Evolutionary conservation across 2,797 vertebrate species (phyloP), one percentile per base, ranked within the genome.

Genomic region (Trematomus bernacchii): DNA sequence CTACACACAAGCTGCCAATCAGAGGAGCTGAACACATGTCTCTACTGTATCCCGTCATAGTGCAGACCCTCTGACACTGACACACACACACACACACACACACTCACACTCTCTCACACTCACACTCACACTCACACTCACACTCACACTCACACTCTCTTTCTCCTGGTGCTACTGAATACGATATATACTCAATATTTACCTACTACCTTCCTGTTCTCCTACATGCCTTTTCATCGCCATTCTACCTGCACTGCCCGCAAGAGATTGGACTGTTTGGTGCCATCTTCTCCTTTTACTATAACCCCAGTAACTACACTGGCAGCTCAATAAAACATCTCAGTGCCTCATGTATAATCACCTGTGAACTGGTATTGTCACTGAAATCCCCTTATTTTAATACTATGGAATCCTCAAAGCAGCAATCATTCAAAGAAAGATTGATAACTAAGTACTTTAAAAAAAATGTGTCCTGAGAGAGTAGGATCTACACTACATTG

Each of bases 1-100:
- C 96, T 0, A 94, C 94, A 0, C 96, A 95, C 85, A 95, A 95
- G 0, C 95, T 98, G 90, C 97, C 97, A 0, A 93, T 97, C 88
- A 94, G 96, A 65, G 96, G 96, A 0, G 96, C 96, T 0, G 96
- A 97, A 47, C 96, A 96, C 67, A 95, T 97, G 84, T 96, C 96
- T 47, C 92, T 97, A 66, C 95, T 97, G 61, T 96, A 97, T 74
- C 97, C 97, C 0, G 95, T 97, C 76, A 85, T 92, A 0, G 93
- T 90, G n/a, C 96, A 96, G 88, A 95, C 93, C 18, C 94, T 95
- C 87, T 96, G 94, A 96, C 50, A 27, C 18, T 37, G 63, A 71
- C 48, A 7, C 30, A 21, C 23, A 23, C 23, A 23, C 21, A 21
- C 21, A 21, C 21, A 21, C 21, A 21, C 21, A 21, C 21, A 21